These are phyloP conservation scores for Macaria notata DNA, from an alignment of 2,888 invertebrate genomes.

Conservation along the genomic window DNA sequence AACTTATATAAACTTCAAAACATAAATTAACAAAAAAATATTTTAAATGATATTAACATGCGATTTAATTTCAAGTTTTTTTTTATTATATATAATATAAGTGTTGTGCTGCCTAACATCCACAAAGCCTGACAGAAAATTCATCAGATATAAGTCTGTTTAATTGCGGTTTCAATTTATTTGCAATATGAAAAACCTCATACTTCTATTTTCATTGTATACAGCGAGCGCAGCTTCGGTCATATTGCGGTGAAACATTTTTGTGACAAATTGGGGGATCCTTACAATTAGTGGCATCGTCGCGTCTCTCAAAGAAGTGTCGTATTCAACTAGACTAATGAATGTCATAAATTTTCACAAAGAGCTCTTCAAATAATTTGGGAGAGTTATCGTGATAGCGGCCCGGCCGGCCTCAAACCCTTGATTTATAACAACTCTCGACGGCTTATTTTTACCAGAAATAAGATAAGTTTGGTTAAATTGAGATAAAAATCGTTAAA, in stretches of 20 bases:
- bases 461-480: slow-evolving; percentile 17
- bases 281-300: slow-evolving; percentile 69
- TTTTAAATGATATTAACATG: too few species aligned
- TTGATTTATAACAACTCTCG: slow-evolving; percentile 34
- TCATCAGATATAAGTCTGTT: too few species aligned
- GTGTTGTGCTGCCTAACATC: too few species aligned
- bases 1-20: too few species aligned
- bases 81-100: too few species aligned
- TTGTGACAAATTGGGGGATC: slow-evolving; percentile 67
- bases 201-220: too few species aligned
- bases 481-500: slow-evolving; percentile 10
- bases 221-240: slow-evolving; percentile 20
- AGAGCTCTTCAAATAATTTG: slow-evolving; percentile 61
- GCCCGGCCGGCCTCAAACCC: slow-evolving; percentile 27
- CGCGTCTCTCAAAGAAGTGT: slow-evolving; percentile 67
- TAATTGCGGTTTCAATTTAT: too few species aligned
- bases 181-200: too few species aligned
- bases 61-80: too few species aligned
- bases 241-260: slow-evolving; percentile 53
- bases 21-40: too few species aligned
- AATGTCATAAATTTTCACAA: slow-evolving; percentile 66
- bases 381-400: slow-evolving; percentile 52
- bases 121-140: too few species aligned
- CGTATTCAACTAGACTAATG: slow-evolving; percentile 73
- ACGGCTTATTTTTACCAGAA: slow-evolving; percentile 25